These are phyloP conservation scores for Pseudolycoriella hygida DNA, from an alignment of 2,888 invertebrate species.

Conservation along the genomic window DNA sequence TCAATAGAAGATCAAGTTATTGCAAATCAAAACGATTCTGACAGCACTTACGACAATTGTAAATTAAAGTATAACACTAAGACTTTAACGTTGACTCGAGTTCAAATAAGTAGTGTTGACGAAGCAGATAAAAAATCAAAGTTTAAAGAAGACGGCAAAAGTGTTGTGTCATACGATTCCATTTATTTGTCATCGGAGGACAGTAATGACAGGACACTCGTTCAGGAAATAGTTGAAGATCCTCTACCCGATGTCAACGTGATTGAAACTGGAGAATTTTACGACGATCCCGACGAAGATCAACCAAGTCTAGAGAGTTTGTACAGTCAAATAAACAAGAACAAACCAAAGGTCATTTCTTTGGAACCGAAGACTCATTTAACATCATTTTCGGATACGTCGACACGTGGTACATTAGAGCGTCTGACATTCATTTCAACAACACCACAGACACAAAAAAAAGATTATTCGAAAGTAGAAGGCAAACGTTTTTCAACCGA, in stretches of 20 bases:
- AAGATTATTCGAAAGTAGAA: conserved; percentile 8
- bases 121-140: conserved; percentile 1
- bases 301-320: conserved; percentile 11
- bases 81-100: conserved; percentile 2
- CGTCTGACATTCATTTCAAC: conserved; percentile 15
- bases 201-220: conserved; percentile 16
- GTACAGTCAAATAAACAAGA: conserved; percentile 18
- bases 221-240: conserved; percentile 22
- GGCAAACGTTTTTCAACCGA: neutral
- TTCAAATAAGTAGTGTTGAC: neutral
- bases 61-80: neutral
- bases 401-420: conserved; percentile 14
- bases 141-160: conserved; percentile 12
- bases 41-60: neutral
- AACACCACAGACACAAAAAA: conserved; percentile 1
- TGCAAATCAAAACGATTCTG: neutral
- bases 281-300: conserved; percentile 5
- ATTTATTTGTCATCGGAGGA: conserved; percentile 28
- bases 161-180: conserved; percentile 27
- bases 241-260: conserved; percentile 18
- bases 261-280: conserved; percentile 1
- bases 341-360: conserved; percentile 38
- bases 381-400: conserved; percentile 17
- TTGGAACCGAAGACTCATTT: conserved; percentile 22
- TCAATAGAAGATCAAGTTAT: conserved; percentile 1